Base-by-base conservation (phyloP, 2,113 vertebrate genomes). In the Rhabdornis inornatus region DNA sequence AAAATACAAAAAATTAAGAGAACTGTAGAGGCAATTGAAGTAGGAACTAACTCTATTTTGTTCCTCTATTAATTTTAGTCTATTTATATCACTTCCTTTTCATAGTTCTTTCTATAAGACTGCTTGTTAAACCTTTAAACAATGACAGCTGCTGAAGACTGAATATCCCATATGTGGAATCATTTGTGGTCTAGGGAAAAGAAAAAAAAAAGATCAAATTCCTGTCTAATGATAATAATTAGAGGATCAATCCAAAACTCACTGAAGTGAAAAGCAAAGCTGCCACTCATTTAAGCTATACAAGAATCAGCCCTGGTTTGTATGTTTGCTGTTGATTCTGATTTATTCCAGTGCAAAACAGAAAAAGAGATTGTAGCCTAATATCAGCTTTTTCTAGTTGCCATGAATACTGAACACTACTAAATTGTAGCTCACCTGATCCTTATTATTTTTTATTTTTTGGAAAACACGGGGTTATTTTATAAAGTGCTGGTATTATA, bases 401-500 rank as follows among this genome's bases (percentile, higher is more conserved):
- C 80, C 65, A 52, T 49, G 24, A 20, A 49, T 72, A 87, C 40
- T 86, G 95, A 82, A 85, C 88, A 79, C n/a, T 30, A 77, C 45
- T 72, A 56, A 94, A 95, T 19, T 57, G 17, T 28, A 93, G 69
- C 42, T 87, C 89, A 90, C 52, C 33, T 59, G 76, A 96, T 81
- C 90, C 68, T 88, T 89, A 55, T 93, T 96, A 84, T 14, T 92
- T 70, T 90, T 92, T 65, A 75, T 60, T 95, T 92, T 97, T 91
- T 90, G n/a, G 80, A 65, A 95, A 96, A 83, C 94, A 95, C 87
- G 39, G 4, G 83, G 53, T 63, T 76, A 78, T 93, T 96, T 97
- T 93, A 91, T 97, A 96, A 96, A 96, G 89, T 61, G 85, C 78
- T 91, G 74, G 63, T 95, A 85, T 94, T 81, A 96, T 94, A 95